A percentile compares a stretch with the other conserved stretches of the same genome.
Evolutionary conservation across 2,113 vertebrate genomes (phyloP).

Genomic region (Macrotis lagotis): DNA sequence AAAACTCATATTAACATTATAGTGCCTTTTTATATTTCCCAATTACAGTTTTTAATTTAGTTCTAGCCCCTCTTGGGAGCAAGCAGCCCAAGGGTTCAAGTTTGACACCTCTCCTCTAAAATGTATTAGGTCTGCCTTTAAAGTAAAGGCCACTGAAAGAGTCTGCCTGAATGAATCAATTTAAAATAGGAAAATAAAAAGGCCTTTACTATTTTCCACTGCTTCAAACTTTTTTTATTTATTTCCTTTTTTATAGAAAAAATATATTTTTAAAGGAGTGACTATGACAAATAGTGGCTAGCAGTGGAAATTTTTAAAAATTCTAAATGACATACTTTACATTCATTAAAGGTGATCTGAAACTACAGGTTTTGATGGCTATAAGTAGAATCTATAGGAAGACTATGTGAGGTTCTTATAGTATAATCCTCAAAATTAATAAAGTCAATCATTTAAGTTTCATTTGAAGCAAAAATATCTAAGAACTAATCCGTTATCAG

Average conservation of each 20-base stretch:
- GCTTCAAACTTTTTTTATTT: slow-evolving; percentile 74
- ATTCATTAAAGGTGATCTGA: slow-evolving; percentile 80
- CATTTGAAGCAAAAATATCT: slow-evolving; percentile 64
- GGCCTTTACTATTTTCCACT: slow-evolving; percentile 80
- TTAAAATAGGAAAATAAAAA: slow-evolving; percentile 76
- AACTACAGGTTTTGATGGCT: slow-evolving; percentile 79
- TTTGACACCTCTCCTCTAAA: slow-evolving; percentile 25
- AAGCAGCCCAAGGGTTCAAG: not conserved
- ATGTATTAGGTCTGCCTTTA: slow-evolving; percentile 66
- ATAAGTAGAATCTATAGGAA: slow-evolving; percentile 78
- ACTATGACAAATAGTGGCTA: slow-evolving; percentile 75
- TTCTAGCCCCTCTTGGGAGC: not conserved
- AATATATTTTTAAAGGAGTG: slow-evolving; percentile 79
- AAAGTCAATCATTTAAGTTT: slow-evolving; percentile 62
- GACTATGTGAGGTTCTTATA: slow-evolving; percentile 77
- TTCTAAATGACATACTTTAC: slow-evolving; percentile 72
- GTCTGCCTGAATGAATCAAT: slow-evolving; percentile 73
- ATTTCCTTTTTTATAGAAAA: slow-evolving; percentile 83
- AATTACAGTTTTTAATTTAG: not conserved
- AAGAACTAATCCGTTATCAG: slow-evolving; percentile 70
- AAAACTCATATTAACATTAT: not conserved
- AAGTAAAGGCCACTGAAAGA: slow-evolving; percentile 69
- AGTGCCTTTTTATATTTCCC: not conserved
- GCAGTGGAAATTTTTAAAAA: slow-evolving; percentile 77
- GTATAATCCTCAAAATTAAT: slow-evolving; percentile 78